Conservation (phyloP, 2,113 vertebrate genomes). For the Cyanocitta stelleri region DNA sequence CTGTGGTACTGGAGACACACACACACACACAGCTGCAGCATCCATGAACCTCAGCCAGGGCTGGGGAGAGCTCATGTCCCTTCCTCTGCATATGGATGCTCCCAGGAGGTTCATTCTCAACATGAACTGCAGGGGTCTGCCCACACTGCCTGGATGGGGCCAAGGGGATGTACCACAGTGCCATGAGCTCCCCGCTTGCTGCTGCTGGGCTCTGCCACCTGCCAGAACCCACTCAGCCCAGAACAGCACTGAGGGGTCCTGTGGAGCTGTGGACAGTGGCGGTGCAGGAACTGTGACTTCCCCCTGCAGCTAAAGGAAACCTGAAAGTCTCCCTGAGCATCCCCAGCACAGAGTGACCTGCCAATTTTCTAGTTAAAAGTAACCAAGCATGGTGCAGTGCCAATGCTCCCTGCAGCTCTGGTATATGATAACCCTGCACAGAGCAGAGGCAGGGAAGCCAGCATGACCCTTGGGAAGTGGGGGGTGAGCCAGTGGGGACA, state of each 20-base stretch:
- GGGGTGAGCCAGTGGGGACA: background rate
- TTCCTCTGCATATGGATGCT: accelerated
- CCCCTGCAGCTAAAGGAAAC: background rate
- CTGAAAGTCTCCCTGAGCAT: background rate
- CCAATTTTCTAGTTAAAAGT: background rate
- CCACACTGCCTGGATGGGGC: background rate
- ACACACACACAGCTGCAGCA: background rate
- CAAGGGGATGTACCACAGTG: background rate
- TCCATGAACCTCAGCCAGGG: background rate
- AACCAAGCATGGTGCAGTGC: background rate
- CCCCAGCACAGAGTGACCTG: background rate
- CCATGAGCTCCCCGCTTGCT: accelerated
- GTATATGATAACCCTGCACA: accelerated
- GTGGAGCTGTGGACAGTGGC: background rate
- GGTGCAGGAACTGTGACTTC: background rate
- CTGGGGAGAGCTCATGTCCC: accelerated
- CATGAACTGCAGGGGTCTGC: accelerated
- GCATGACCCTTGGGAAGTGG: background rate
- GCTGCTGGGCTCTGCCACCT: background rate
- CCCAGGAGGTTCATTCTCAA: too few species aligned
- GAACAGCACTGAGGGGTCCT: background rate
- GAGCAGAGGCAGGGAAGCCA: background rate
- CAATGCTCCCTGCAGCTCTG: background rate
- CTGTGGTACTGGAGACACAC: background rate
- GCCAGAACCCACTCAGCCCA: background rate